phyloP scores from a whole-genome alignment of 2,113 vertebrate genomes.

The Notechis scutatus region DNA sequence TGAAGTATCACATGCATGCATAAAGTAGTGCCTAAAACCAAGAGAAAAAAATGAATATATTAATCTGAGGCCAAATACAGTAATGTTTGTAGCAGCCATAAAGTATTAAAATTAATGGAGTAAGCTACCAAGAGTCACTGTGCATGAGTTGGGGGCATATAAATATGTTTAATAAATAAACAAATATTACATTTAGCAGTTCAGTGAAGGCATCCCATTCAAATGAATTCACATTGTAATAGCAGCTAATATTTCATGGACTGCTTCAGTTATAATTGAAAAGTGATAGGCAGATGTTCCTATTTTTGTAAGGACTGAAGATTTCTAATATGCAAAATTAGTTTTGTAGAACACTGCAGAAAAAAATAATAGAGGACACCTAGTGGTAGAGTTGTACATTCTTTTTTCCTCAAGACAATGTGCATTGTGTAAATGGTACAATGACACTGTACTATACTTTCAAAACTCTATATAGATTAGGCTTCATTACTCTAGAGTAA shows the following conservation, averaged over 20 bases:
- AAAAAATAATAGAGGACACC: constrained; percentile 46
- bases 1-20: background rate
- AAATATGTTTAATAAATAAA: background rate
- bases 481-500: background rate
- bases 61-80: background rate
- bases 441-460: background rate
- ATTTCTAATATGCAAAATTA: background rate
- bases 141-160: background rate
- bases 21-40: constrained; percentile 5
- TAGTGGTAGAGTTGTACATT: constrained; percentile 45
- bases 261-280: background rate
- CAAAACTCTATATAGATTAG: background rate
- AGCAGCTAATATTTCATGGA: background rate
- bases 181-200: background rate
- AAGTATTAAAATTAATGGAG: background rate
- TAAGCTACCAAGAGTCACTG: background rate
- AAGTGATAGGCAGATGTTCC: rapidly evolving
- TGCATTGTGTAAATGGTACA: background rate
- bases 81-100: background rate
- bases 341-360: background rate
- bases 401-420: background rate
- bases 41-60: constrained; percentile 1
- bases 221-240: background rate
- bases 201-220: background rate
- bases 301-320: background rate